These are phyloP conservation scores for Odontothrips loti DNA, from an alignment of 2,888 invertebrate genomes.

Conservation along the genomic window DNA sequence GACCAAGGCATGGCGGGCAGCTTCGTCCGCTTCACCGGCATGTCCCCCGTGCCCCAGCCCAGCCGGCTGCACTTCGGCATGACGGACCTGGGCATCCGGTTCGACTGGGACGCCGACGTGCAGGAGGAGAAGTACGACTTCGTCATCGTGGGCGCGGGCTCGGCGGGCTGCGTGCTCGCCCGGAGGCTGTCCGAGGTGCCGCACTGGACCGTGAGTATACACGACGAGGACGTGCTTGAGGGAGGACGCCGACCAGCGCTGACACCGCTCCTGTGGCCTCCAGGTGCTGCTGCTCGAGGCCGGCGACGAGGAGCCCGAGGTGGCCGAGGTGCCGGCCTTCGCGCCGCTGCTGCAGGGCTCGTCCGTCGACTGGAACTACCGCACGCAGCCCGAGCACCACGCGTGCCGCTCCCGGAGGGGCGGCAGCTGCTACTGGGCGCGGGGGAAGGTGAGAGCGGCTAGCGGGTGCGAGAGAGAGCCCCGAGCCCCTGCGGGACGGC, in stretches of 20 bases:
- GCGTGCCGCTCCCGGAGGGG: conserved; percentile 39
- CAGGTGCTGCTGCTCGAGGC: conserved; percentile 42
- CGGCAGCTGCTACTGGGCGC: conserved; percentile 45
- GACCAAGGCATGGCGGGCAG: conserved; percentile 20
- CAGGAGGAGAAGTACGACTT: conserved; percentile 46
- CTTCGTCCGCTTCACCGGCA: background rate
- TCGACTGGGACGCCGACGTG: background rate
- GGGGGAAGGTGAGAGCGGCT: conserved; percentile 47
- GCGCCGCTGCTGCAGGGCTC: conserved; percentile 45
- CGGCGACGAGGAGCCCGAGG: conserved; percentile 42
- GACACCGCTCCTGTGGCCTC: background rate
- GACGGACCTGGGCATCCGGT: background rate
- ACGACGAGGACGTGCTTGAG: too few relatives aligned
- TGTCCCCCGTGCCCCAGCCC: conserved; percentile 29
- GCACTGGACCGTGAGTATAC: conserved; percentile 44
- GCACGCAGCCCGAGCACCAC: conserved; percentile 42
- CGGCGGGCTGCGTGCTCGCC: conserved; percentile 52
- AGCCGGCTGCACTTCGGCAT: background rate
- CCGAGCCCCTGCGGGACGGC: background rate
- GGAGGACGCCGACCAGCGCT: conserved; percentile 38
- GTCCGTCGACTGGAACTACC: conserved; percentile 48
- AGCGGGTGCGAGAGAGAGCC: too few relatives aligned
- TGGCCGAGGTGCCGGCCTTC: conserved; percentile 44
- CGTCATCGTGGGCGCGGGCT: conserved; percentile 51
- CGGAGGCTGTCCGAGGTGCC: conserved; percentile 47